phyloP scores from a whole-genome alignment of 1,140 invertebrate genomes.

The Anastrepha obliqua region DNA sequence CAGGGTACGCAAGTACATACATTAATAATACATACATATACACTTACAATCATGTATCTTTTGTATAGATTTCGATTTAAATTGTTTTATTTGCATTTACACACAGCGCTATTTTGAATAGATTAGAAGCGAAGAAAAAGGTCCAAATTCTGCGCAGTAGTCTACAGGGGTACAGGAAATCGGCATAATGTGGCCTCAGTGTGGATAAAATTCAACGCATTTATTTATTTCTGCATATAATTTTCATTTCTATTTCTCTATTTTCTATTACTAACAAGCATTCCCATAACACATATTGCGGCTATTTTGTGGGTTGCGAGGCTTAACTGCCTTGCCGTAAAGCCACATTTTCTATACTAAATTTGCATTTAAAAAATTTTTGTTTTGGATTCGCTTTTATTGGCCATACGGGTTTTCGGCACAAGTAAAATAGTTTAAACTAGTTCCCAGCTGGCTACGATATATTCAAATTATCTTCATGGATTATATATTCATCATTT shows the following conservation, averaged over 20 bases:
- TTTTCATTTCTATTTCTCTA: neutral
- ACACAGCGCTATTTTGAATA: neutral
- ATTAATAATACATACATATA: neutral
- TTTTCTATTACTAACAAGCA: neutral
- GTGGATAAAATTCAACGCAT: neutral
- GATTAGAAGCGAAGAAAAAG: neutral
- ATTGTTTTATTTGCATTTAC: conserved; percentile 38
- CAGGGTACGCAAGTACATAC: too few species aligned
- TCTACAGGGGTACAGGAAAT: neutral
- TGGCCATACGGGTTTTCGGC: neutral
- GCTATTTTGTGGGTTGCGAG: neutral
- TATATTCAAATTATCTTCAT: neutral
- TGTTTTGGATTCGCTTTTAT: neutral
- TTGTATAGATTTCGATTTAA: conserved; percentile 21
- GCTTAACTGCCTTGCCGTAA: neutral
- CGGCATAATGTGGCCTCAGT: neutral
- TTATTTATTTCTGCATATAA: neutral
- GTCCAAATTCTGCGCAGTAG: neutral
- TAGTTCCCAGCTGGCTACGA: neutral
- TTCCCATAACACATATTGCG: neutral
- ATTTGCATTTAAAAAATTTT: conserved; percentile 21
- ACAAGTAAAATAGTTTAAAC: neutral
- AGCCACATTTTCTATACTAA: neutral
- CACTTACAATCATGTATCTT: neutral
- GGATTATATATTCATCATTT: too few species aligned